Percentiles rank a stretch among this genome's conserved stretches.
These are phyloP conservation scores for Callorhinus ursinus DNA, from an alignment of 2,113 vertebrate genomes.

Conservation along the genomic window DNA sequence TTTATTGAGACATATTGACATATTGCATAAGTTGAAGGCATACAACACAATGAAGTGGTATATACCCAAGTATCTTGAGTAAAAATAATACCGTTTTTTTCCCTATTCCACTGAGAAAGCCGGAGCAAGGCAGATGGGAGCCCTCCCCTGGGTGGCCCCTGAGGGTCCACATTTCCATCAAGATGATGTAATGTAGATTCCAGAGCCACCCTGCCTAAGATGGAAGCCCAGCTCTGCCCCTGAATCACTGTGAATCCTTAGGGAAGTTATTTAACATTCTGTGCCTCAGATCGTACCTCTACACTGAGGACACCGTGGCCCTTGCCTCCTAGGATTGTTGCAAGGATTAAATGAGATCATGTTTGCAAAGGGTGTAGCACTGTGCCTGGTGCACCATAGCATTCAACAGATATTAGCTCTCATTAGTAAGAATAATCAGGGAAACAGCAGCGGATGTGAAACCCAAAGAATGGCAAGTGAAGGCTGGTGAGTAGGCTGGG, in stretches of 20 bases:
- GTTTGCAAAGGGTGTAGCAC: background rate
- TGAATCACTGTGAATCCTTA: background rate
- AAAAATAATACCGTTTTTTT: background rate
- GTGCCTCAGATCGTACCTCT: background rate
- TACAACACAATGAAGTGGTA: background rate
- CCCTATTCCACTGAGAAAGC: background rate
- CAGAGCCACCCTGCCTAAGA: background rate
- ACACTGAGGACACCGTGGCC: background rate
- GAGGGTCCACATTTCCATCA: background rate
- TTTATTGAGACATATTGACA: background rate
- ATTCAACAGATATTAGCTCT: background rate
- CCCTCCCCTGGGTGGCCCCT: background rate
- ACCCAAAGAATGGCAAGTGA: background rate
- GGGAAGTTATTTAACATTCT: background rate
- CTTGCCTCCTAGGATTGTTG: background rate
- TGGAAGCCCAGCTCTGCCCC: background rate
- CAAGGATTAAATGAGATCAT: background rate
- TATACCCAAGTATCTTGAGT: background rate
- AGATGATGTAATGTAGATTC: background rate
- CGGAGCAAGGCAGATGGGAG: background rate
- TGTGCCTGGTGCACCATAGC: background rate
- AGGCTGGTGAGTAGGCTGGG: background rate
- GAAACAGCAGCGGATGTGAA: background rate
- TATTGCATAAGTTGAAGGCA: background rate
- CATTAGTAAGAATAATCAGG: background rate